Percentiles rank a stretch among this genome's conserved stretches.
phyloP scores from a whole-genome alignment of 2,113 vertebrate genomes.

The Rhea americana region DNA sequence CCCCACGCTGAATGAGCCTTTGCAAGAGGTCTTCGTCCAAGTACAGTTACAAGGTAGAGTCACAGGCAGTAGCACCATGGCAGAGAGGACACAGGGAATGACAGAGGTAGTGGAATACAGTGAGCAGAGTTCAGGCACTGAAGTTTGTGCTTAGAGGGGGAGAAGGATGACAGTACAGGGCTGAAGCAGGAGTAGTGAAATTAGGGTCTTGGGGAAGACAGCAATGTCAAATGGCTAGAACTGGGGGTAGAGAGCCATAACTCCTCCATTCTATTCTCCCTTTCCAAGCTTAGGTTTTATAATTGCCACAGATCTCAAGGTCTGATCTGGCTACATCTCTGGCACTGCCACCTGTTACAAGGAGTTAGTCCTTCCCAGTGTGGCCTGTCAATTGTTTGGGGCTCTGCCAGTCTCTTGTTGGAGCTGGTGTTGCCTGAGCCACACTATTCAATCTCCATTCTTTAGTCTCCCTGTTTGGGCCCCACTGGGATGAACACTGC shows the following conservation, averaged over 20 bases:
- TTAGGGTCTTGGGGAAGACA: not conserved
- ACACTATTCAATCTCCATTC: not conserved
- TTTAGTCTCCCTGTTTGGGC: not conserved
- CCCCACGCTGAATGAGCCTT: not conserved
- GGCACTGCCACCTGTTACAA: not conserved
- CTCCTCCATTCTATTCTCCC: not conserved
- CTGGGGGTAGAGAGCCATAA: not conserved
- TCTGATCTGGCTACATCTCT: not conserved
- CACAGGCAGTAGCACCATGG: not conserved
- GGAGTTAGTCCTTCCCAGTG: not conserved
- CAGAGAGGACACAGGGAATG: not conserved
- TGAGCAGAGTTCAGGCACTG: not conserved
- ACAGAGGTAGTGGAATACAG: rapidly evolving
- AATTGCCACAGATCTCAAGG: no score
- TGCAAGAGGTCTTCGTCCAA: not conserved
- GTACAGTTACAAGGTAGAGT: not conserved
- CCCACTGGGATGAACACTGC: not conserved
- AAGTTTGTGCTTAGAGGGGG: not conserved
- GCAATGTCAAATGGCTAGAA: not conserved
- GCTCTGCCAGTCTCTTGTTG: not conserved
- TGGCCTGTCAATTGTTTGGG: not conserved
- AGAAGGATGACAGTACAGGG: not conserved
- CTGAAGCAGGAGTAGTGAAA: not conserved
- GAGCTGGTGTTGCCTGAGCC: not conserved
- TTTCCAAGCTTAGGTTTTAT: not conserved